Evolutionary conservation across 1,140 invertebrate species (phyloP), one percentile per base, ranked within the genome.

Genomic region (Camponotus pennsylvanicus): DNA sequence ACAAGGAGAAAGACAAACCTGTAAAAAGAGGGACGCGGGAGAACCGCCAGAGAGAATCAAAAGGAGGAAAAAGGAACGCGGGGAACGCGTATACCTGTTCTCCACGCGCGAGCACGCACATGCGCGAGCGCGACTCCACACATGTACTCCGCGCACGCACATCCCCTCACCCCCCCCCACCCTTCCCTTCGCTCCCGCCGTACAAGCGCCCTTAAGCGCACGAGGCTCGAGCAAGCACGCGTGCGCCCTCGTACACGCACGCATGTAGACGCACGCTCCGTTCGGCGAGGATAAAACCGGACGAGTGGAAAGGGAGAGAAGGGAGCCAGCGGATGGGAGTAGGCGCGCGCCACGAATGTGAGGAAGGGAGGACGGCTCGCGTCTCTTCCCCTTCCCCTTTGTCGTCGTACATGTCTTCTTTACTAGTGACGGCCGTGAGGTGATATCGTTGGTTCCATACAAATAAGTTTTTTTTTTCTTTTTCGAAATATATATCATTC

Each of bases 301-400:
- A 61, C 49, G 63, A 70, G 15, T 70, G 85, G 78, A 32, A 82
- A 64, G 86, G 55, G 73, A 85, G 76, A 88, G 55, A 52, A 52
- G 49, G 49, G 83, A 76, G 67, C 55, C 75, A 66, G 79, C 78
- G 91, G 90, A 90, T 91, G 92, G 93, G 93, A 91, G 89, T 92
- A 93, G 94, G 94, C 94, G 93, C 91, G 93, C 94, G 94, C 94
- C 94, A 94, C 86, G 92, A 77, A n/a, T 4, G 86, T 67, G 75
- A 77, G 88, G 93, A 92, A 91, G 94, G 93, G 93, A 91, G 88
- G 90, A 89, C 92, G 93, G 94, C 94, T 94, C 94, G 93, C 94
- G 94, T 93, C 93, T 92, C 92, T 84, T 92, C 90, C 91, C 91
- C 92, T 89, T 90, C 84, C 64, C 77, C 91, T 88, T 91, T 89